Percentiles rank a stretch among this genome's conserved stretches.
phyloP scores from a whole-genome alignment of 2,888 invertebrate species.

The Spilarctia lutea region DNA sequence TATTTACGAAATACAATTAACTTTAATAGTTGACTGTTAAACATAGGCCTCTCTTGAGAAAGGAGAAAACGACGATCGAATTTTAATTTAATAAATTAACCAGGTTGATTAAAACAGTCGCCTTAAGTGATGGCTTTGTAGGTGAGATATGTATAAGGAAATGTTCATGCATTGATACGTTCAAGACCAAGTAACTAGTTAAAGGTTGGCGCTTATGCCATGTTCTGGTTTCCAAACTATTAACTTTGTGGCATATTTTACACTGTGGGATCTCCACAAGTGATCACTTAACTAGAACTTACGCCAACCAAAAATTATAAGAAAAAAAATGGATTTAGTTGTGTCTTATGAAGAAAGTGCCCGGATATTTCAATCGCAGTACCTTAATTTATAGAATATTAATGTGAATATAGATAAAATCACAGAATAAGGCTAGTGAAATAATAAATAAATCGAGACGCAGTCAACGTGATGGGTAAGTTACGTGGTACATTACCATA shows the following conservation, averaged over 20 bases:
- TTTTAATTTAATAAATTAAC: not conserved
- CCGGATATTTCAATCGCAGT: not conserved
- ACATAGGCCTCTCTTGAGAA: too few relatives aligned
- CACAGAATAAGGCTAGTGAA: not conserved
- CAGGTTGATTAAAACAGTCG: not conserved
- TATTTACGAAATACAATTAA: too few relatives aligned
- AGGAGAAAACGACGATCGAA: too few relatives aligned
- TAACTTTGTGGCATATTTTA: not conserved
- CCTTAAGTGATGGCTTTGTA: slow-evolving; percentile 1
- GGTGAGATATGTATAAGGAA: slow-evolving; percentile 1
- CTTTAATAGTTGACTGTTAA: too few relatives aligned
- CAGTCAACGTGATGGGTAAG: not conserved
- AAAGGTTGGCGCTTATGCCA: not conserved
- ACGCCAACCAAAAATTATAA: too few relatives aligned
- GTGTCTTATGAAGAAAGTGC: not conserved
- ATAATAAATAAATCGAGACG: not conserved
- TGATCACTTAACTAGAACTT: not conserved
- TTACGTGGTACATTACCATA: not conserved
- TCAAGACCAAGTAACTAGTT: not conserved
- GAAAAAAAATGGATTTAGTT: too few relatives aligned
- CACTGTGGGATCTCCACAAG: not conserved
- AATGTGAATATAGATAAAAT: not conserved
- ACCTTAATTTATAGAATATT: not conserved
- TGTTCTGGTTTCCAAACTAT: too few relatives aligned
- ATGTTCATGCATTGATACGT: not conserved